These are phyloP conservation scores for Canis aureus DNA, from an alignment of 2,113 vertebrate genomes.

Conservation along the genomic window DNA sequence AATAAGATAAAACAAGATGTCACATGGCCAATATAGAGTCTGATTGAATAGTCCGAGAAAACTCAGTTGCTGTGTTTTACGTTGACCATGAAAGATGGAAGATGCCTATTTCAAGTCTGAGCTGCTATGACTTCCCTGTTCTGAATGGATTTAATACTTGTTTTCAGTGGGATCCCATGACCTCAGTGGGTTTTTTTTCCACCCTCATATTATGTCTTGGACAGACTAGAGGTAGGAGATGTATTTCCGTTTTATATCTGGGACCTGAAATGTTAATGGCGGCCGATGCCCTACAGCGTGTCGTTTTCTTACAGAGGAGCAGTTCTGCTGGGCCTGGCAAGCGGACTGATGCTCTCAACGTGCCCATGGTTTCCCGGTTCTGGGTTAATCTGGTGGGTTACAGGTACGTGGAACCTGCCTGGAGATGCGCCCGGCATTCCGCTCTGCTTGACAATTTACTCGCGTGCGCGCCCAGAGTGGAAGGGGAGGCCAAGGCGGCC, in stretches of 20 bases:
- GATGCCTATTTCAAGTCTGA: not conserved
- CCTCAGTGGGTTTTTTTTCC: not conserved
- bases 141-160: not conserved
- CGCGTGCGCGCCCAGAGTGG: too few relatives aligned
- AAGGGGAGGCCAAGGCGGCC: not conserved
- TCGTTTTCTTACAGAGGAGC: conserved; percentile 64
- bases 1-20: not conserved
- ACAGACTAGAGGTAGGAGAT: not conserved
- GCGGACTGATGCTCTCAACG: conserved; percentile 64
- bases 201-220: not conserved
- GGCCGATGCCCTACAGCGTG: not conserved
- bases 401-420: conserved; percentile 64
- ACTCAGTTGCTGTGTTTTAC: not conserved
- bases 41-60: not conserved
- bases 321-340: conserved; percentile 68
- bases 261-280: not conserved
- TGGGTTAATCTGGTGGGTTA: conserved; percentile 71
- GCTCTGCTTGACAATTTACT: not conserved
- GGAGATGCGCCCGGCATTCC: too few relatives aligned
- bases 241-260: not conserved
- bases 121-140: not conserved
- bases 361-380: not conserved
- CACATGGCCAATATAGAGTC: not conserved
- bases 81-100: not conserved
- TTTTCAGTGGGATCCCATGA: not conserved